Evolutionary conservation across 2,888 invertebrate species (phyloP), one percentile per base, ranked within the genome.

Genomic region (Salticus scenicus): DNA sequence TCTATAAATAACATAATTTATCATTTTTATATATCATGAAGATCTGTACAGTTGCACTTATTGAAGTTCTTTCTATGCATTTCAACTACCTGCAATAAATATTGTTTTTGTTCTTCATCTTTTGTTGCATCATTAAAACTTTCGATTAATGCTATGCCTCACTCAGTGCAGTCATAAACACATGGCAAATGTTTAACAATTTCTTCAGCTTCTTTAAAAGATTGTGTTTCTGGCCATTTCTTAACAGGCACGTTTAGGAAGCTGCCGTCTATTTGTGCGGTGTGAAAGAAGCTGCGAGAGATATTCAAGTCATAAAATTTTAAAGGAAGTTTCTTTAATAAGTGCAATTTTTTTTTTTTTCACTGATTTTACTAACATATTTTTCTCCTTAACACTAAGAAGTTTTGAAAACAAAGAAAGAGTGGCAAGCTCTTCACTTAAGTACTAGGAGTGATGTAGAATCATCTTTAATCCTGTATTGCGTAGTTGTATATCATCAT

Each of bases 401-500:
- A 67, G 31, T 17, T 67, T 4, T 67, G 17, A 67, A 37, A 37
- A 37, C 37, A 37, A 37, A 10, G 7, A 7, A 37, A 37, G 37
- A 7, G 37, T 37, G 4, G 10, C 37, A 37, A 37, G 37, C 10
- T 37, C 37, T 64, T 24, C 27, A 64, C 20, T 64, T 12, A 27
- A 64, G 24, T 64, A 64, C 64, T 4, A 64, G 4, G 24, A 17
- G 24, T 64, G 20, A 64, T 12, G 64, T 64, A 27, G 12, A 24
- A 64, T 24, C 24, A 64, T 64, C 24, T 17, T 64, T 64, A 64
- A 64, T 64, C 64, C 64, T 64, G 1, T 64, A 64, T 64, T 64
- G 64, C 64, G 17, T 20, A 64, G 24, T 64, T 64, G n/a, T 64
- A 5, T 64, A 4, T 64, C 64, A 17, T 24, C 64, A 64, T 64